Evolutionary conservation across 2,797 vertebrate genomes (phyloP), one percentile per base, ranked within the genome.

Genomic region (Choloepus didactylus): DNA sequence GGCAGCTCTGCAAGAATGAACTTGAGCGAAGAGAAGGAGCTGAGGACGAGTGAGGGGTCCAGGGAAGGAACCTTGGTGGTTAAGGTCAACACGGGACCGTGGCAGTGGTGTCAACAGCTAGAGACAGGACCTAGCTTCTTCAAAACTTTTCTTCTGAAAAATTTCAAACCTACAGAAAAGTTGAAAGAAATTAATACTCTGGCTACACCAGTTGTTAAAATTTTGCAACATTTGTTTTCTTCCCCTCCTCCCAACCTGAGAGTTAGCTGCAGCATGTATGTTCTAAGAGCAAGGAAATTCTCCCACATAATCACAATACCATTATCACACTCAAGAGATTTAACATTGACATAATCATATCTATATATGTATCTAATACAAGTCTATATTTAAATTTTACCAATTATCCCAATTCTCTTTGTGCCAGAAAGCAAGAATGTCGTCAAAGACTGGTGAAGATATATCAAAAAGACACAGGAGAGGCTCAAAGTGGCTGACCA

Each of bases 1-100:
- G 35, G 9, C 9, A 73, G 49, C 16, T 81, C n/a, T 3, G 23
- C 14, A 79, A 59, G 51, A 62, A 66, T 0, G 6, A 44, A 46
- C n/a, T 0, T 3, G 1, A 6, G 27, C 51, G 21, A 10, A 15
- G 15, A n/a, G 25, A 3, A 5, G 59, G 67, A 25, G 60, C 7
- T 4, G 10, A 8, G 9, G 11, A 19, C 38, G 27, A 2, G 41
- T 1, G 41, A 29, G n/a, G 14, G 6, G 9, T 1, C 19, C 0
- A 10, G 5, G 11, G 4, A 7, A 31, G 14, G 41, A 51, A 25
- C 0, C 0, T 3, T 6, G 2, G n/a, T 5, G 49, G 10, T 23
- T 25, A 35, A 6, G 6, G 29, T 51, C 54, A 2, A 1, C 29
- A 29, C 0, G 29, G 73, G 1, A 19, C 29, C 0, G 8, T 8